phyloP scores from a whole-genome alignment of 2,797 vertebrate genomes.

The Fringilla coelebs region DNA sequence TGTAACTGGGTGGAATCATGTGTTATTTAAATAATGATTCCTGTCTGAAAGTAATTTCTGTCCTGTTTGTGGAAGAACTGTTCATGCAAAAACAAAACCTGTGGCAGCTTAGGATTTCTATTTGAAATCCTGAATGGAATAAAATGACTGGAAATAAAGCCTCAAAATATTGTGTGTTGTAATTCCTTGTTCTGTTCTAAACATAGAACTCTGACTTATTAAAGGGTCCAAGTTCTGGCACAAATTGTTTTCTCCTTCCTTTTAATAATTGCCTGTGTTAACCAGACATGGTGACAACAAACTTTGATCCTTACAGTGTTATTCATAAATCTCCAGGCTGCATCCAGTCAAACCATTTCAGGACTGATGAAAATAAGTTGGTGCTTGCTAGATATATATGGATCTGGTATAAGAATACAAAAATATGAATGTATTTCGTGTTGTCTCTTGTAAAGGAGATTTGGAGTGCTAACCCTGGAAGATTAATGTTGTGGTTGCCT shows the following conservation, averaged over 20 bases:
- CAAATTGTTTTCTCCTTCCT: neutral
- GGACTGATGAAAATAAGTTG: neutral
- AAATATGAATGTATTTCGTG: neutral
- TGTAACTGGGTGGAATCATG: conserved; percentile 4
- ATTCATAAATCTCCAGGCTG: neutral
- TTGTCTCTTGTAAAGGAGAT: neutral
- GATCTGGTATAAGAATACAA: neutral
- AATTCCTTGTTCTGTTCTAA: conserved; percentile 46
- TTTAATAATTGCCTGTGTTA: neutral
- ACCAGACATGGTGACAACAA: neutral
- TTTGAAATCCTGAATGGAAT: conserved; percentile 55
- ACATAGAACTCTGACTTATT: conserved; percentile 26
- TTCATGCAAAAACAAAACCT: conserved; percentile 35
- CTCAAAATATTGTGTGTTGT: conserved; percentile 30
- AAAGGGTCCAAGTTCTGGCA: neutral
- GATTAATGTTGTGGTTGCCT: neutral
- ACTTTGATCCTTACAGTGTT: neutral
- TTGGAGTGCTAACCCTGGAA: neutral
- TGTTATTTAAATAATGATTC: conserved; percentile 45
- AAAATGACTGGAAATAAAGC: conserved; percentile 38
- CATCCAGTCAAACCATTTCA: neutral
- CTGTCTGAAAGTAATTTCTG: conserved; percentile 55
- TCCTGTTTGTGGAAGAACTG: conserved; percentile 38
- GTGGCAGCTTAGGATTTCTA: conserved; percentile 20
- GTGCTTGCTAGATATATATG: neutral